Evolutionary conservation across 1,140 invertebrate species (phyloP).

Genomic region (Heliconius hewitsoni): DNA sequence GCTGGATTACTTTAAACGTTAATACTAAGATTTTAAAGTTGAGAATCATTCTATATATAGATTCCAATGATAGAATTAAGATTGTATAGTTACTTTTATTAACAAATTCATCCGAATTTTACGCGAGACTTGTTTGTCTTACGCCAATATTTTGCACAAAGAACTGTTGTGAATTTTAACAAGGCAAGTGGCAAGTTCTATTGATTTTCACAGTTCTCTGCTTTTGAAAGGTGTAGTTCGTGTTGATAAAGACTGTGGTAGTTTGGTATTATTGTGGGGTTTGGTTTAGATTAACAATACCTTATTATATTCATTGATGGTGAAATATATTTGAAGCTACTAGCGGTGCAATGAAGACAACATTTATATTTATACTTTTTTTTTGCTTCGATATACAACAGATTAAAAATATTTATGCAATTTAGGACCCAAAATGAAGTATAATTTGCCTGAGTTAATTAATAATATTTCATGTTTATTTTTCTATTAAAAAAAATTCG

Average conservation of each 20-base stretch:
- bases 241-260: constrained; percentile 15
- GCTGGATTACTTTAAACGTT: background rate
- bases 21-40: background rate
- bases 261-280: background rate
- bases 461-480: too few relatives aligned
- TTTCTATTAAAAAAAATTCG: too few relatives aligned
- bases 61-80: background rate
- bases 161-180: constrained; percentile 66
- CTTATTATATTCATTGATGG: background rate
- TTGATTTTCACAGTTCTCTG: constrained; percentile 55
- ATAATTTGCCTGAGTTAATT: too few relatives aligned
- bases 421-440: too few relatives aligned
- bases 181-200: constrained; percentile 50
- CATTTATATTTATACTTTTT: background rate
- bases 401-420: too few relatives aligned
- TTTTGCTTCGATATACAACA: background rate
- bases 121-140: constrained; percentile 70
- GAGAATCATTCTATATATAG: constrained; percentile 2
- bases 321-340: background rate
- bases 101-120: constrained; percentile 53
- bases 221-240: constrained; percentile 33
- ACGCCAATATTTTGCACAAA: constrained; percentile 52
- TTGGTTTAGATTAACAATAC: background rate
- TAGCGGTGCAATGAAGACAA: background rate
- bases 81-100: background rate